Base-by-base conservation (phyloP, 1,140 invertebrate genomes). In the Pogonomyrmex californicus region DNA sequence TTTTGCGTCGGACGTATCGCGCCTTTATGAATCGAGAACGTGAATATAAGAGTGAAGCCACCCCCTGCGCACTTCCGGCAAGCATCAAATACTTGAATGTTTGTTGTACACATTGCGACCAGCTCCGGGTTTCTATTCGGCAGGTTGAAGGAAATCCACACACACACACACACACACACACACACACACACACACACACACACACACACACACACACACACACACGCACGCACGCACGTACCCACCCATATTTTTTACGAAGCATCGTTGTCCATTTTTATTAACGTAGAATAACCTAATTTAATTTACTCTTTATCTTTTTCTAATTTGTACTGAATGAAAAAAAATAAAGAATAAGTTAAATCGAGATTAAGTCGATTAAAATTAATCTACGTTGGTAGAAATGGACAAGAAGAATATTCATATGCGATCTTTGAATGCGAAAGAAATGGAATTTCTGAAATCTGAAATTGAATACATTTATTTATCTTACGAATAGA, bases 11-110 rank as follows among this genome's bases (percentile, higher is more conserved):
- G 12, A 44, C n/a, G 47, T 54, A 71, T 71, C 71, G 30, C 30
- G 79, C 9, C 79, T 83, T 83, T 83, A 56, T 83, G 79, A 83
- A 54, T 47, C 38, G 79, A 44, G 79, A 44, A n/a, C 38, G 63
- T 47, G 47, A 23, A 77, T 10, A 60, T 30, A 41, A 68, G 77
- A 70, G 54, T 56, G 12, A 44, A 14, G 6, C 54, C 44, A 47
- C 79, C 79, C 71, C 68, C 68, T 47, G 66, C 54, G n/a, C 30
- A 23, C 56, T 83, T 83, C 79, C 79, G 79, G 54, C 30, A n/a
- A 33, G 23, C 23, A 60, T 58, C 79, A 75, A 54, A 68, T 83
- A 60, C 41, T 14, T 17, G 30, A 33, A 30, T 51, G 36, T 10
- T n/a, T 51, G 54, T n/a, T 17, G 23, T 68, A 41, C 75, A 12